A percentile compares a stretch with the other conserved stretches of the same genome.
Conservation (phyloP, 2,113 vertebrate genomes). For the Platycercus adscitus region DNA sequence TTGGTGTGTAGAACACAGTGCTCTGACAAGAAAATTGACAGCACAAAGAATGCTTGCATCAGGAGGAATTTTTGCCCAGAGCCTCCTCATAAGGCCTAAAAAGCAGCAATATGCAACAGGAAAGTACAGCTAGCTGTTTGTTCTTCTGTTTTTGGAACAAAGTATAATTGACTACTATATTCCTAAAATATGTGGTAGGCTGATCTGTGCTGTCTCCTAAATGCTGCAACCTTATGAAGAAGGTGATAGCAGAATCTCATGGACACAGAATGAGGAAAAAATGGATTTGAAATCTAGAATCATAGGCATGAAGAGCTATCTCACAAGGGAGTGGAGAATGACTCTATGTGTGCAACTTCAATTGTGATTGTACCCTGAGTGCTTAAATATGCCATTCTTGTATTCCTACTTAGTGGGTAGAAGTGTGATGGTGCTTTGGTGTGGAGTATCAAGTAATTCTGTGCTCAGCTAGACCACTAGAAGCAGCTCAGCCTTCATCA, state of each 20-base stretch:
- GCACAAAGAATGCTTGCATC: not conserved
- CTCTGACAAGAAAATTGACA: not conserved
- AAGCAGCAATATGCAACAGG: not conserved
- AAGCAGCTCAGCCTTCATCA: not conserved
- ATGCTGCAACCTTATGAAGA: not conserved
- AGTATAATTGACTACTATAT: not conserved
- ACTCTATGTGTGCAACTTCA: not conserved
- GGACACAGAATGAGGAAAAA: not conserved
- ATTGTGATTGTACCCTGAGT: not conserved
- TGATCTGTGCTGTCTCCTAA: not conserved
- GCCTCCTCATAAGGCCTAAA: not conserved
- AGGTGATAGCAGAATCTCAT: not conserved
- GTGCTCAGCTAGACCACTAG: conserved; percentile 19
- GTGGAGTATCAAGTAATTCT: not conserved
- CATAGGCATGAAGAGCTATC: not conserved
- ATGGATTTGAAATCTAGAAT: not conserved
- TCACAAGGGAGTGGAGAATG: not conserved
- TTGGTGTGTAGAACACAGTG: not conserved
- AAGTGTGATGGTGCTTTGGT: not conserved
- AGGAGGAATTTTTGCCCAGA: not conserved
- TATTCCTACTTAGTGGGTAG: not conserved
- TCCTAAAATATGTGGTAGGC: not conserved
- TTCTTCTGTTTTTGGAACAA: not conserved
- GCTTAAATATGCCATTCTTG: not conserved
- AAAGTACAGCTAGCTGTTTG: not conserved